Percentiles rank a stretch among this genome's conserved stretches.
These are phyloP conservation scores for Chiroxiphia lanceolata DNA, from an alignment of 2,797 vertebrate species.

Conservation along the genomic window DNA sequence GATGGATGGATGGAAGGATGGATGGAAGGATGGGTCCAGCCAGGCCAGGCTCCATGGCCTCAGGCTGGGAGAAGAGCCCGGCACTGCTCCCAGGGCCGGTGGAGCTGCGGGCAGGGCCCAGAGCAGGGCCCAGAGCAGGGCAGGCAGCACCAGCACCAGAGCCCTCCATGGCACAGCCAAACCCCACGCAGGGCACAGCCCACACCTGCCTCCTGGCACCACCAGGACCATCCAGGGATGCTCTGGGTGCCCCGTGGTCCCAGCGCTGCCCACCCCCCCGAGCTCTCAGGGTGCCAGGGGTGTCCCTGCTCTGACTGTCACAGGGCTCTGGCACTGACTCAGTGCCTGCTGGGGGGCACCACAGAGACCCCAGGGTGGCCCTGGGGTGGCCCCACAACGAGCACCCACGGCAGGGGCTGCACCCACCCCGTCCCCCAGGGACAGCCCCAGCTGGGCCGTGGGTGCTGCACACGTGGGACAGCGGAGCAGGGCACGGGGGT, in stretches of 20 bases:
- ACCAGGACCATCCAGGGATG: not conserved
- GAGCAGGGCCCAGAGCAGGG: not conserved
- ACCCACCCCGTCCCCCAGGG: not conserved
- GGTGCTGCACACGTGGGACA: not conserved
- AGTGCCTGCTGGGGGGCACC: not conserved
- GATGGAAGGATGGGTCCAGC: not conserved
- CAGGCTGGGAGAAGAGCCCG: not conserved
- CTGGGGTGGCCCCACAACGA: accelerated
- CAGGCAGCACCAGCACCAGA: not conserved
- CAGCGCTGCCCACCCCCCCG: not conserved
- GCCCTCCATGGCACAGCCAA: accelerated
- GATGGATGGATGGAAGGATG: too few relatives aligned
- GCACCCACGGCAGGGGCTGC: not conserved
- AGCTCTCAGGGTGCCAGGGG: accelerated
- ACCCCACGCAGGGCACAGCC: not conserved
- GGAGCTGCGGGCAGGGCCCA: accelerated
- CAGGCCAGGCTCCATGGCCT: not conserved
- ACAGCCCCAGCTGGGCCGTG: not conserved
- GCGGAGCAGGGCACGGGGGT: accelerated
- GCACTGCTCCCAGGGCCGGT: accelerated
- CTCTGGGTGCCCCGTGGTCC: accelerated
- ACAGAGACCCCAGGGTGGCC: not conserved
- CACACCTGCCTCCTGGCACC: not conserved
- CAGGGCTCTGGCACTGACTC: not conserved
- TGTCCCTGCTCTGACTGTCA: not conserved